phyloP scores from a whole-genome alignment of 2,113 vertebrate species.

The Oceanodroma tethys region DNA sequence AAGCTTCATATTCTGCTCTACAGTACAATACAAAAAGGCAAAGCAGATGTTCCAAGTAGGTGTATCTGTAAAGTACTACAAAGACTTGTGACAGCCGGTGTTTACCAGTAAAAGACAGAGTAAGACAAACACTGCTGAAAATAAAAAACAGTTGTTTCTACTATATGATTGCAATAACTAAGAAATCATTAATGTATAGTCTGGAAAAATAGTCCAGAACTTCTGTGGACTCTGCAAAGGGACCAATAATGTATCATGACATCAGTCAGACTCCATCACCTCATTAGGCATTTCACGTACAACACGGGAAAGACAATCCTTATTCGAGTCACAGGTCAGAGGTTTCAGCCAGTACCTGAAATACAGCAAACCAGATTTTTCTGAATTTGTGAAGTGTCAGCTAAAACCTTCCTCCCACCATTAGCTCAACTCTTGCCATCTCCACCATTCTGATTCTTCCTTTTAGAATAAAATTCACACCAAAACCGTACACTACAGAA shows the following conservation, averaged over 20 bases:
- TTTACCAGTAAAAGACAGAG: neutral
- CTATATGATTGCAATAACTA: neutral
- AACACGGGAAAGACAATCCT: neutral
- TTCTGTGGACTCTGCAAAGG: neutral
- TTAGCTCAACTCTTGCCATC: neutral
- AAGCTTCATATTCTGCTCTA: neutral
- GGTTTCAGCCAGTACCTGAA: neutral
- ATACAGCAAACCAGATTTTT: neutral
- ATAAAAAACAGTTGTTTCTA: neutral
- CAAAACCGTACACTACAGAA: neutral
- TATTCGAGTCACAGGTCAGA: neutral
- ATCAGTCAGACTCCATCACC: neutral
- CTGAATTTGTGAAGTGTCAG: neutral
- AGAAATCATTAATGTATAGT: neutral
- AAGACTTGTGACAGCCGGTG: neutral
- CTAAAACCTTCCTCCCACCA: neutral
- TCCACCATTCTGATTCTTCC: neutral
- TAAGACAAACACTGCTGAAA: neutral
- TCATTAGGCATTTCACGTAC: neutral
- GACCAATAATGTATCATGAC: neutral
- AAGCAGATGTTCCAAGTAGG: neutral
- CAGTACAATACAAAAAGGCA: neutral
- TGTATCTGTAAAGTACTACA: neutral
- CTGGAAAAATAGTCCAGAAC: neutral
- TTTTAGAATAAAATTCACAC: slow-evolving; percentile 46